Percentiles rank a stretch among this genome's conserved stretches.
Evolutionary conservation across 2,797 vertebrate species (phyloP).

Genomic region (Graptemys geographica): DNA sequence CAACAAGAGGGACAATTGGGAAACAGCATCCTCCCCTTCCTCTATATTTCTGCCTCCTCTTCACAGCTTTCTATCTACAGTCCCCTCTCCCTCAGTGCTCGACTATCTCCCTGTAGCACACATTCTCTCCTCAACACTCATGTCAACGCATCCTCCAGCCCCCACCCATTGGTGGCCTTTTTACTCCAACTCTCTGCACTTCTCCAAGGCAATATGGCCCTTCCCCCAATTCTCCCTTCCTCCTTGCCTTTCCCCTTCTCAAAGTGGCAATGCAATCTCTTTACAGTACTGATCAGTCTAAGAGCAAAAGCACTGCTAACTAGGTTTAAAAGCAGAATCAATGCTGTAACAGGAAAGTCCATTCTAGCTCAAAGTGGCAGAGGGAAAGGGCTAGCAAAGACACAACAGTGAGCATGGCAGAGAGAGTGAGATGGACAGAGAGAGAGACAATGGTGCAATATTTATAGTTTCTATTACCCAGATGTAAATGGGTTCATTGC

Average conservation of each 20-base stretch:
- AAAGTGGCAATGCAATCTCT: neutral
- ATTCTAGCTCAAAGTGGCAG: constrained; percentile 18
- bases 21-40: constrained; percentile 2
- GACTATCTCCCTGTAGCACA: neutral
- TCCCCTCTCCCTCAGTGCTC: neutral
- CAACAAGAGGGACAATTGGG: neutral
- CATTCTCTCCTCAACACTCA: neutral
- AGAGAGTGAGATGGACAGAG: neutral
- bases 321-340: constrained; percentile 47
- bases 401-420: constrained; percentile 8
- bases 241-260: neutral
- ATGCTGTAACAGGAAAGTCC: constrained; percentile 31
- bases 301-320: constrained; percentile 44
- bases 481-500: constrained; percentile 42
- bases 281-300: neutral
- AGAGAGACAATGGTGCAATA: constrained; percentile 13
- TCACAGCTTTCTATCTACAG: neutral
- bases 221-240: neutral
- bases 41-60: neutral
- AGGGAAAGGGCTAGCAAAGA: neutral
- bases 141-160: neutral
- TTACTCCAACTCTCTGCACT: neutral
- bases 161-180: neutral
- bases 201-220: neutral
- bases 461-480: constrained; percentile 21